These are phyloP conservation scores for Thinocorus orbignyianus DNA, from an alignment of 2,113 vertebrate genomes.

Conservation along the genomic window DNA sequence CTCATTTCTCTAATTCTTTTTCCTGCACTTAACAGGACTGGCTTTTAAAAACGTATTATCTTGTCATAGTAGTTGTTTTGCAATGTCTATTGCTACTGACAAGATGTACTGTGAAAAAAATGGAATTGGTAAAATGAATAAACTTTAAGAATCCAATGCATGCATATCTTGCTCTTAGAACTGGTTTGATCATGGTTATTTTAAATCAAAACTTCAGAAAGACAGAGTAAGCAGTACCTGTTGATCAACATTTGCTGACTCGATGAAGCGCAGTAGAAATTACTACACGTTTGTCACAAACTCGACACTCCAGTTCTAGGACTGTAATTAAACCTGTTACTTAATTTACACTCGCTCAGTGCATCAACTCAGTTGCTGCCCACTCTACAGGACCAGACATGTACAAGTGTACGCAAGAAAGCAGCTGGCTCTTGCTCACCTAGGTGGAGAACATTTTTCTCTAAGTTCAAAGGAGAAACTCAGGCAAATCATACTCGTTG, in stretches of 20 bases:
- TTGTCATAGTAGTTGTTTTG: background rate
- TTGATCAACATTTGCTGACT: constrained; percentile 54
- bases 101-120: background rate
- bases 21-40: background rate
- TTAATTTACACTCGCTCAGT: constrained; percentile 13
- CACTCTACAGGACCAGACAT: background rate
- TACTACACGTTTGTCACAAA: background rate
- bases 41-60: background rate
- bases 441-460: constrained; percentile 25
- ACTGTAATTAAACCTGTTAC: constrained; percentile 42
- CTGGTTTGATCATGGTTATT: background rate
- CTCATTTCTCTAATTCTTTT: background rate
- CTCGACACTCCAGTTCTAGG: constrained; percentile 26
- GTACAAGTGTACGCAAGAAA: background rate
- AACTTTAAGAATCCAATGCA: background rate
- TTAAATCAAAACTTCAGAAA: constrained; percentile 31
- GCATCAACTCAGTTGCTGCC: constrained; percentile 25
- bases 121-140: background rate
- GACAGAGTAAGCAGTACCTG: constrained; percentile 2
- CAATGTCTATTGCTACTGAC: background rate
- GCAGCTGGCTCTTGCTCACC: background rate
- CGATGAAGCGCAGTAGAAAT: background rate
- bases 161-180: background rate
- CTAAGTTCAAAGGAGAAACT: constrained; percentile 21
- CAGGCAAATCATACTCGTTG: background rate